Evolutionary conservation across 2,113 vertebrate genomes (phyloP).

Genomic region (Rousettus leschenaultii): DNA sequence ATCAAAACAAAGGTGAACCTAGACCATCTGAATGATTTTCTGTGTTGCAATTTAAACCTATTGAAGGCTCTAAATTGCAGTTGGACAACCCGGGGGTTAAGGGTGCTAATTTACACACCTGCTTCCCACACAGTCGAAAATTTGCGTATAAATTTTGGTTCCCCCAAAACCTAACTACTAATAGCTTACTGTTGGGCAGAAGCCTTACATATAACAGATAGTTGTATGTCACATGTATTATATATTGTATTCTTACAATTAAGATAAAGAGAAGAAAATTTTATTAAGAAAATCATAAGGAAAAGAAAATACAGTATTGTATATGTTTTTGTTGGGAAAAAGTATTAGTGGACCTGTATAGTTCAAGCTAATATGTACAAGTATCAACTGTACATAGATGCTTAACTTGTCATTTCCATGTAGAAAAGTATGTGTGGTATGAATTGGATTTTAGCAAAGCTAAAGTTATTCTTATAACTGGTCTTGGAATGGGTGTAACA

Average conservation of each 20-base stretch:
- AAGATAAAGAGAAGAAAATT: neutral
- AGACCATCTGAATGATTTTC: neutral
- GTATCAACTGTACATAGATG: neutral
- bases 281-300: neutral
- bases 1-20: neutral
- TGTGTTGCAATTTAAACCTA: neutral
- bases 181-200: neutral
- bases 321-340: no score
- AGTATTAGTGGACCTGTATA: neutral
- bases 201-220: neutral
- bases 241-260: neutral
- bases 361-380: neutral
- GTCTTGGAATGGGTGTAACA: rapidly evolving
- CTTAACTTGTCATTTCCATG: neutral
- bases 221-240: no score
- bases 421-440: neutral
- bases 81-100: neutral
- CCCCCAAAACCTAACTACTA: no score
- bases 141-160: no score
- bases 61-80: neutral
- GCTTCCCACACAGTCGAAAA: no score
- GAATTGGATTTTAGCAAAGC: neutral
- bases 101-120: neutral
- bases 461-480: neutral
- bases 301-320: neutral